Evolutionary conservation across 2,797 vertebrate species (phyloP).

Genomic region (Amblyraja radiata): DNA sequence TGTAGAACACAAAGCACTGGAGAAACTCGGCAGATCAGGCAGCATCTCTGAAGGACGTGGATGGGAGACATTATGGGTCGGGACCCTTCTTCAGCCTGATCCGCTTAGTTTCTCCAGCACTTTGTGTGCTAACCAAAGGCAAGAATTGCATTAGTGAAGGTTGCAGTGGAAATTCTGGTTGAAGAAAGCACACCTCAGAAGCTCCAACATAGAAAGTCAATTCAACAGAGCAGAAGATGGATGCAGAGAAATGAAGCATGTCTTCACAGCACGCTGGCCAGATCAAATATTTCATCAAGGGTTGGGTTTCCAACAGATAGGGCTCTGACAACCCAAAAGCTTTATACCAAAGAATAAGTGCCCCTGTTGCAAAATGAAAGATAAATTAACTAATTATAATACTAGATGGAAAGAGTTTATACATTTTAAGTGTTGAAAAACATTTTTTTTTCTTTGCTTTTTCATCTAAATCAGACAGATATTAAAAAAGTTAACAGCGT

Average conservation of each 20-base stretch:
- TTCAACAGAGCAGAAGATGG: neutral
- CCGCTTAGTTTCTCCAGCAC: too few species aligned
- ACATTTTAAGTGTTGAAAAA: neutral
- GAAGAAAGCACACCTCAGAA: neutral
- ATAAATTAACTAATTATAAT: neutral
- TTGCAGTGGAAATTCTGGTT: neutral
- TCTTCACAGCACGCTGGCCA: neutral
- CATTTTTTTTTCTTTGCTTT: neutral
- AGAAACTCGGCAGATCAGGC: too few species aligned
- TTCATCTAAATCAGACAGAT: constrained; percentile 55
- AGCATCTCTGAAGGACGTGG: too few species aligned
- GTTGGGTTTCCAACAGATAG: neutral
- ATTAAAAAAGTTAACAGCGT: constrained; percentile 65
- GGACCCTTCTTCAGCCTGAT: too few species aligned
- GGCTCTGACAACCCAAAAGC: neutral
- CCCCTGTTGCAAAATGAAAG: neutral
- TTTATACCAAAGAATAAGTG: neutral
- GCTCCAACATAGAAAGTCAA: neutral
- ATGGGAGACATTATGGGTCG: too few species aligned
- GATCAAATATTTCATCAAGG: neutral
- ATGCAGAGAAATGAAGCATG: neutral
- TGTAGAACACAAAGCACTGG: too few species aligned
- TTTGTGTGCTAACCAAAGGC: neutral
- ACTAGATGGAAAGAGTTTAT: too few species aligned
- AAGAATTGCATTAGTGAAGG: neutral